Base-by-base conservation (phyloP, 1,140 invertebrate genomes). In the Metopolophium dirhodum region DNA sequence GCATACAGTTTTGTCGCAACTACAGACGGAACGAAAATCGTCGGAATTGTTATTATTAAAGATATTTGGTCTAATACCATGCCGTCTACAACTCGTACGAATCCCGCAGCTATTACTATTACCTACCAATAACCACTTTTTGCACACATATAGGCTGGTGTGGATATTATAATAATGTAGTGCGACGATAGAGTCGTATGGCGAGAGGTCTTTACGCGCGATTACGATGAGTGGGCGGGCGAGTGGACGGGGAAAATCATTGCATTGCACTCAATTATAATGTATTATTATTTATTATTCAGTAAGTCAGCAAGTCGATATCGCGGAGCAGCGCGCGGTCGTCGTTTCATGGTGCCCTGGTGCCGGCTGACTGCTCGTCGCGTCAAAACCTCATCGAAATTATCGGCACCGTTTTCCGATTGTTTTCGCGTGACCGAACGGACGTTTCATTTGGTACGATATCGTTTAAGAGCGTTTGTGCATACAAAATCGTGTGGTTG, bases 371-470 rank as follows among this genome's bases (percentile, higher is more conserved):
- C 47, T 9, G n/a, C n/a, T 18, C 41, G 14, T 51, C 47, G 47
- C 6, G 87, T 88, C n/a, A 23, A 88, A 88, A 88, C 87, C n/a
- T 8, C 47, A 23, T 88, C 47, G 35, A 88, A 88, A 88, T 88
- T 7, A n/a, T n/a, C 86, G 7, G 8, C 35, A 2, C 47, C 41
- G 23, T 77, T 77, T n/a, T 77, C 30, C 83, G 37, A n/a, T 85
- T 30, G 83, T 85, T 45, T 85, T 85, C 82, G 22, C 37, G 22
- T 26, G 22, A 2, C 8, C 41, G 41, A 2, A 54, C 51, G 22
- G 7, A 54, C 20, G 22, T 1, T n/a, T n/a, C 37, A 37, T 37
- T 37, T 1, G 37, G 37, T 37, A 37, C 37, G 1, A 37, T 37
- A 37, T 1, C 37, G 37, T 37, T 1, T 37, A 37, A 37, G 1